Base-by-base conservation (phyloP, 2,797 vertebrate genomes). In the Chloroceryle amazona region DNA sequence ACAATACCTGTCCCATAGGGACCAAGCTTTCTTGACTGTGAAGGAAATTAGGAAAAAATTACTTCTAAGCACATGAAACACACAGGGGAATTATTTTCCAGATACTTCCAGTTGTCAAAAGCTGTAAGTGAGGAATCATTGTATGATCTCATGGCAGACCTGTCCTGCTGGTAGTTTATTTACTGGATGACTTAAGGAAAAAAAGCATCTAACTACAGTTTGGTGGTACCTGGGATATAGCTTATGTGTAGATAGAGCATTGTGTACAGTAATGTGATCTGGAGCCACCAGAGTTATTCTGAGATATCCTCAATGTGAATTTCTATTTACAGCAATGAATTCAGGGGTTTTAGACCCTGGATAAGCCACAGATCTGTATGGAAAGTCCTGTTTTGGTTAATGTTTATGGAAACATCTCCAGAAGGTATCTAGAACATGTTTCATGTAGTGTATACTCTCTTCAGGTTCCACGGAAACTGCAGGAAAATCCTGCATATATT, bases 231-330 rank as follows among this genome's bases (percentile, higher is more conserved):
- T 63, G 8, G 42, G 35, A 5, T 74, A 1, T 13, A 62, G 19
- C 8, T n/a, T 37, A 2, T 46, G 25, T 66, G 21, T 81, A 58
- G 22, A 39, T 52, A 55, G 29, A 73, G 6, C n/a, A 54, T 9
- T 81, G 39, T 29, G 23, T 33, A 15, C 5, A 67, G 13, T 54
- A n/a, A 3, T 3, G 35, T 23, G 46, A 6, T 28, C 76, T 88
- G 66, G 42, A 92, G 46, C 31, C 29, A 21, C 9, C 37, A 6
- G 19, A 21, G 17, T 14, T 61, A 39, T 39, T 68, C 46, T 47
- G 41, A 88, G 51, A 19, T 46, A 54, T 11, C 20, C 13, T 22
- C 9, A 3, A 0, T 0, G 29, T 9, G 3, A 28, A 3, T 31
- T 63, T 17, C 14, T 4, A 41, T 14, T 86, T 72, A 33, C 19